Evolutionary conservation across 2,797 vertebrate species (phyloP).

Genomic region (Anabacerthia variegaticeps): DNA sequence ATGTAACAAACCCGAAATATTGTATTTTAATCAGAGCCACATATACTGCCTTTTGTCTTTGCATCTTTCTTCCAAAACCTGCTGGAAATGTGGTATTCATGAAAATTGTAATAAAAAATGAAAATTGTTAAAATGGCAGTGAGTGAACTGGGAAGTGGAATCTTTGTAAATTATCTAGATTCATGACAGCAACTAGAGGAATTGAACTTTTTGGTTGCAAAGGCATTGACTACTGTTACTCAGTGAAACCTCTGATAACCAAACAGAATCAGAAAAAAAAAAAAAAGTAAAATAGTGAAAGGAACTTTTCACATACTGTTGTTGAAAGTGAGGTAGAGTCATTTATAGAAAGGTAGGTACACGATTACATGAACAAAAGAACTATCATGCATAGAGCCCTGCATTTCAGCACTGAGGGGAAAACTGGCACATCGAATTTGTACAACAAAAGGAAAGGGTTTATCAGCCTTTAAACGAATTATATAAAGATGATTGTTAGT

Average conservation of each 20-base stretch:
- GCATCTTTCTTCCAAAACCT: not conserved
- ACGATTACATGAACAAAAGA: constrained; percentile 60
- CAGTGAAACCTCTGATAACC: constrained; percentile 29
- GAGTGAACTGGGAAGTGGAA: constrained; percentile 15
- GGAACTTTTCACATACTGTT: constrained; percentile 27
- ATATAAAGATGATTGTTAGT: not conserved
- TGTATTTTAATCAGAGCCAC: not conserved
- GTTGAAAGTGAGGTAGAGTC: constrained; percentile 16
- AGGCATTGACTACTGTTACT: constrained; percentile 8
- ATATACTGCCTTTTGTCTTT: not conserved
- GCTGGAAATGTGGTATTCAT: not conserved
- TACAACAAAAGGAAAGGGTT: constrained; percentile 23
- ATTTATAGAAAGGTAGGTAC: not conserved
- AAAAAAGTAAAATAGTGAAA: constrained; percentile 4
- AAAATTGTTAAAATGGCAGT: not conserved
- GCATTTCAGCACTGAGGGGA: constrained; percentile 6
- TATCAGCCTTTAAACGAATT: constrained; percentile 47
- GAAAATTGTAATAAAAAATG: not conserved
- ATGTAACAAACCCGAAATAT: not conserved
- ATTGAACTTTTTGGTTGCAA: constrained; percentile 41
- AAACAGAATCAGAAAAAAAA: not conserved
- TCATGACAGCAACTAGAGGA: constrained; percentile 1
- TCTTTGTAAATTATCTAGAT: constrained; percentile 33
- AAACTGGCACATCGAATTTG: constrained; percentile 35
- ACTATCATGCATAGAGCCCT: not conserved